These are phyloP conservation scores for Polydesmus complanatus DNA, from an alignment of 2,888 invertebrate species.

Conservation along the genomic window DNA sequence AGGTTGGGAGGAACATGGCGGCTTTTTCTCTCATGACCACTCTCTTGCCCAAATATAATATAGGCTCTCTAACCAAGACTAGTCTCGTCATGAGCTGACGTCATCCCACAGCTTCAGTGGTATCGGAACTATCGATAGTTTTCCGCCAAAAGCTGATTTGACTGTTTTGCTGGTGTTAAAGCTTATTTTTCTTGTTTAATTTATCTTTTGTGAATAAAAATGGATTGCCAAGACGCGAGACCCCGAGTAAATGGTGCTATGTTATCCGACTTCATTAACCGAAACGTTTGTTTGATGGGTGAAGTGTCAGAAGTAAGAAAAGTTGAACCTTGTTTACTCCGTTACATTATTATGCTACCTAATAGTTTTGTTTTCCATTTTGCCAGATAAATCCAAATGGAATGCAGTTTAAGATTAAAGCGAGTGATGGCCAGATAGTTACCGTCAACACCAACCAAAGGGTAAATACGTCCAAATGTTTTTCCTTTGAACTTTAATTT, in stretches of 20 bases:
- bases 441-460: too few species aligned
- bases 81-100: too few species aligned
- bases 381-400: constrained; percentile 9
- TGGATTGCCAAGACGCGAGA: neutral
- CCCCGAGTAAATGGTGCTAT: constrained; percentile 7
- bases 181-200: neutral
- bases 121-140: neutral
- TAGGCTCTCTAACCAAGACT: too few species aligned
- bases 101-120: neutral
- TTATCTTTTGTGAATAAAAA: neutral
- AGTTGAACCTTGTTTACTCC: neutral
- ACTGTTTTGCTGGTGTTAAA: neutral
- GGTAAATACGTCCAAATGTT: too few species aligned
- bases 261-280: neutral
- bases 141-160: neutral
- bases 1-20: too few species aligned
- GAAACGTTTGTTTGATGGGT: constrained; percentile 10
- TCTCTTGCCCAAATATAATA: too few species aligned
- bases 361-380: neutral
- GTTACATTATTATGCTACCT: neutral
- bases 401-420: constrained; percentile 14
- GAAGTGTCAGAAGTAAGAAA: constrained; percentile 5
- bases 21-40: too few species aligned
- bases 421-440: constrained; percentile 9
- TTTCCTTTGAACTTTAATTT: neutral